Evolutionary conservation across 2,113 vertebrate genomes (phyloP), one percentile per base, ranked within the genome.

Genomic region (Conger conger): DNA sequence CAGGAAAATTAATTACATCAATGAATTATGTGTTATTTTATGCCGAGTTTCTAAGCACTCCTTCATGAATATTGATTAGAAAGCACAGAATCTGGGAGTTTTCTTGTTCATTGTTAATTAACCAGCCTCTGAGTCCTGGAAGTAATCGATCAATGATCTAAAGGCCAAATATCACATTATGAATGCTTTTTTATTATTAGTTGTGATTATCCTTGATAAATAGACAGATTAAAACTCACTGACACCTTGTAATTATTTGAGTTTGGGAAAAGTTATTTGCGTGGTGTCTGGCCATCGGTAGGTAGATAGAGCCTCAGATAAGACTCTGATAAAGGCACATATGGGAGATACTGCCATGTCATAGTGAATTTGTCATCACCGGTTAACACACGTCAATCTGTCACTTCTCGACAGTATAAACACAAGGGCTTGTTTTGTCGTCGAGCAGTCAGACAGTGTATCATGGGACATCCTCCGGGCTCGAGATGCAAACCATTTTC

Each of bases 1-100:
- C n/a, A 73, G n/a, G 68, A 33, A 73, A 30, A 73, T 73, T n/a
- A 73, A 73, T 73, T 30, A 73, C n/a, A 73, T 73, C 68, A 73
- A 73, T 73, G n/a, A 73, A 73, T 73, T 73, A 73, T 73, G 9
- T 11, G 68, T 73, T 73, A 73, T 33, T 73, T 73, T 73, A 73
- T 73, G 68, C 68, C 30, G n/a, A n/a, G n/a, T 33, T 73, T 11
- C n/a, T 7, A 33, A 33, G 68, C 68, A 13, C n/a, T 30, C 27
- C 27, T 73, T 33, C n/a, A 73, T 73, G 68, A 15, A 73, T 30
- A 73, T 73, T n/a, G 68, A 73, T 73, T 23, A 73, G 68, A 33
- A 33, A 73, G 68, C 30, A 73, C 11, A 9, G 9, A 73, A 73
- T 27, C n/a, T 8, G 1, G n/a, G 27, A 73, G 27, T 73, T 73